Evolutionary conservation across 2,797 vertebrate species (phyloP), one percentile per base, ranked within the genome.

Genomic region (Uromys caudimaculatus): DNA sequence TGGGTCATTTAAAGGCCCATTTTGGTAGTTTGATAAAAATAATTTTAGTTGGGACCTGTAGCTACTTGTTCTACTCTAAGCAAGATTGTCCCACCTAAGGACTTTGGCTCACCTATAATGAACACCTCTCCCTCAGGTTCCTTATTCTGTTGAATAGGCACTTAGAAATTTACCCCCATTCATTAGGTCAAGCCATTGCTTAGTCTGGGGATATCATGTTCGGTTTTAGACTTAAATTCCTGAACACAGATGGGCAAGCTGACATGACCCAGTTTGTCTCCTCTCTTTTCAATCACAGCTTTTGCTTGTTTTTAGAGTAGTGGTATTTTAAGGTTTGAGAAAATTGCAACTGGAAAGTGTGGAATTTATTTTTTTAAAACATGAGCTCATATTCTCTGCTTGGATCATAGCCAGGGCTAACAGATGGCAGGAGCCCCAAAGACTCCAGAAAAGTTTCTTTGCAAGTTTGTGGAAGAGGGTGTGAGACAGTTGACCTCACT

Each of bases 261-360:
- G 88, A 82, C 62, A 38, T 89, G 94, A 93, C 92, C 95, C 93
- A 60, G 93, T 97, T 96, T 75, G 69, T 41, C 50, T 44, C 23
- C 11, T 92, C 7, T 67, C 38, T 92, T 95, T 93, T 92, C 24
- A 77, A 52, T 90, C 41, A 47, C 44, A 81, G 89, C 54, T 85
- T 97, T 96, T 23, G 29, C 95, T 97, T 97, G 91, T 92, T 97
- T 97, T 92, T 82, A 94, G 94, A 96, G 64, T 75, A 47, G 73
- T 29, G 90, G n/a, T 96, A 96, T 96, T 97, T 96, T 94, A 95
- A 94, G 95, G 96, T 92, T 91, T 44, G 83, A 97, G 94, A 97
- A 97, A 91, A 95, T 67, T 92, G 94, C 92, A 95, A 78, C 11
- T 62, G 71, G 78, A 29, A 96, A 93, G 79, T 94, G 38, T 23